Base-by-base conservation (phyloP, 2,888 invertebrate species). In the Xanthia icteritia region DNA sequence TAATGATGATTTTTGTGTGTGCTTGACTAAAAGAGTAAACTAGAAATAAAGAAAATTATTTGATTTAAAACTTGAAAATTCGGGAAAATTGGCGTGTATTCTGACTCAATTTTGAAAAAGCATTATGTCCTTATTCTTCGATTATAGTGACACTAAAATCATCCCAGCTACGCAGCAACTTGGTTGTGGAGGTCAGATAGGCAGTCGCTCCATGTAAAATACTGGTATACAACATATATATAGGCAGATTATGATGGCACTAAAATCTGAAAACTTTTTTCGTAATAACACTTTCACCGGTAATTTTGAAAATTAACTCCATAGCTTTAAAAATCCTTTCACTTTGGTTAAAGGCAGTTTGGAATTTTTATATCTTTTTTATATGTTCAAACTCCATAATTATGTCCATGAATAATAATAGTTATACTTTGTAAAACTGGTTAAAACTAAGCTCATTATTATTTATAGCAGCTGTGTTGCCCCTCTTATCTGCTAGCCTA, bases 351-450 rank as follows among this genome's bases (percentile, higher is more conserved):
- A 39, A 76, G 17, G 5, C 56, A 48, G 4, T 72, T 31, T 48
- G 45, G n/a, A n/a, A 31, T 73, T 54, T 54, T 27, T 66, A 45
- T 31, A 17, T 39, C 48, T n/a, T n/a, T 9, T 31, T 31, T 31
- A 31, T 0, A 23, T 8, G n/a, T 36, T 45, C 23, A 39, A 20
- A 56, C 42, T 39, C 36, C 9, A 11, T 73, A 31, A 56, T 79
- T 67, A 48, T 36, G 20, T 58, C 31, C 23, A 42, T 48, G 13
- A 51, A 68, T 79, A 79, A 64, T 79, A 64, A 54, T 20, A 58
- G 39, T 27, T 17, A 6, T 56, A n/a, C n/a, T 20, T 36, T 54
- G 23, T 23, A 48, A 48, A 48, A 15, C 48, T 51, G 36, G 11
- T n/a, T n/a, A 39, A 60, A 13, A 39, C 20, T 45, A n/a, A 31